Base-by-base conservation (phyloP, 2,888 invertebrate genomes). In the Ernsta delagoae region DNA sequence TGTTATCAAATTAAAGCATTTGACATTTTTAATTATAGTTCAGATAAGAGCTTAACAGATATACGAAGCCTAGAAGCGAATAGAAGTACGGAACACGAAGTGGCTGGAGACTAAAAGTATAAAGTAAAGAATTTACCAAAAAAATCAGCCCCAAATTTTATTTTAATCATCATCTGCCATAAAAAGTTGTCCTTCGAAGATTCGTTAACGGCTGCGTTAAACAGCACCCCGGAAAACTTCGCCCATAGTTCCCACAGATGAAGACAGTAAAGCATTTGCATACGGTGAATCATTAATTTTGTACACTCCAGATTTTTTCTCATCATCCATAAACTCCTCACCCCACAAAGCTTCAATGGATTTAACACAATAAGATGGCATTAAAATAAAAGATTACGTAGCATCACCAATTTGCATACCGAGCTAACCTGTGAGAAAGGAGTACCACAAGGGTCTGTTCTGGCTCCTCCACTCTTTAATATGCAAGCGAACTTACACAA, bases 371-470 rank as follows among this genome's bases (percentile, higher is more conserved):
- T 87, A 88, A 83, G 90, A 90, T 88, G 87, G 83, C 81, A 92
- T 93, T 93, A 93, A 93, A 93, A 93, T 92, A 93, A 93, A 93
- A 90, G 93, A 93, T 91, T 88, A 88, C 85, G 85, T 87, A n/a
- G 3, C 1, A 24, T 24, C 24, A 78, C 71, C 73, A 75, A 92
- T 92, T 92, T 3, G 90, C 93, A 93, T 92, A 90, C 84, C 78
- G 79, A 83, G 84, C 74, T 72, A 75, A 75, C 77, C 81, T 89
- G 88, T 92, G 92, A 89, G 90, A 92, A 92, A 82, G 78, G 84
- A n/a, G 24, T 83, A 71, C 83, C 80, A 70, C 88, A 89, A 83
- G 90, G 89, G 79, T 80, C 82, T 72, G 73, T 71, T 65, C 73
- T 83, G 72, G 85, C 87, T 73, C 87, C 85, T 81, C 74, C 72